Conservation (phyloP, 2,797 vertebrate species). For the Micropoecilia bifurca region DNA sequence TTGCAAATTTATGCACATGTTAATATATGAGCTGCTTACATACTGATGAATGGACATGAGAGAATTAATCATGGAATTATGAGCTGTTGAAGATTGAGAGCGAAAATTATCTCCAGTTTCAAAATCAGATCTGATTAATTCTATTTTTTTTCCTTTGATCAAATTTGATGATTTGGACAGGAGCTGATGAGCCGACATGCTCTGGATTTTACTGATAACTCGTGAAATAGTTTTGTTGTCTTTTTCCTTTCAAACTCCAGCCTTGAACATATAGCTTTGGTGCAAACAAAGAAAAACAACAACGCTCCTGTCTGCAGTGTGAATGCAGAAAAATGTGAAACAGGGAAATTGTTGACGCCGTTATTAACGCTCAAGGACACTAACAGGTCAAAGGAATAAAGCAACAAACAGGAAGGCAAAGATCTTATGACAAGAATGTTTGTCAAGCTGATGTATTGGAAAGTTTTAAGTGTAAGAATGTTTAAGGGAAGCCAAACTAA, state of each 20-base stretch:
- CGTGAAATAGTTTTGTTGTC: neutral
- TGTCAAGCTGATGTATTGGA: neutral
- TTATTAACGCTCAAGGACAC: neutral
- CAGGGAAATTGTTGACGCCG: neutral
- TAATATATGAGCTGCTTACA: conserved; percentile 38
- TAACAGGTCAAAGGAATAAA: neutral
- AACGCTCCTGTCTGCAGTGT: neutral
- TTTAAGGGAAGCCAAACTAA: neutral
- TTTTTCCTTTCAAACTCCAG: neutral
- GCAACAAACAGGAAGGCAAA: neutral
- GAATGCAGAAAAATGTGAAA: conserved; percentile 16
- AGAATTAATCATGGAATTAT: conserved; percentile 40
- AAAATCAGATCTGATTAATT: conserved; percentile 18
- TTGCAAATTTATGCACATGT: conserved; percentile 47
- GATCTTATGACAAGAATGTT: neutral
- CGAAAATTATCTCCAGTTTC: conserved; percentile 16
- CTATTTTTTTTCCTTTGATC: neutral
- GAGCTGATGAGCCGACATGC: neutral
- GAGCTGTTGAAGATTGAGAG: conserved; percentile 18
- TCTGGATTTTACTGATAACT: conserved; percentile 4
- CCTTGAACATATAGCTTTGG: neutral
- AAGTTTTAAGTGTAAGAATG: neutral
- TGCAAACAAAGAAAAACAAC: neutral
- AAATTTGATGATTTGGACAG: conserved; percentile 2
- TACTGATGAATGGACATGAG: conserved; percentile 35